Evolutionary conservation across 2,888 invertebrate species (phyloP).

Genomic region (Drosophila emarginata): DNA sequence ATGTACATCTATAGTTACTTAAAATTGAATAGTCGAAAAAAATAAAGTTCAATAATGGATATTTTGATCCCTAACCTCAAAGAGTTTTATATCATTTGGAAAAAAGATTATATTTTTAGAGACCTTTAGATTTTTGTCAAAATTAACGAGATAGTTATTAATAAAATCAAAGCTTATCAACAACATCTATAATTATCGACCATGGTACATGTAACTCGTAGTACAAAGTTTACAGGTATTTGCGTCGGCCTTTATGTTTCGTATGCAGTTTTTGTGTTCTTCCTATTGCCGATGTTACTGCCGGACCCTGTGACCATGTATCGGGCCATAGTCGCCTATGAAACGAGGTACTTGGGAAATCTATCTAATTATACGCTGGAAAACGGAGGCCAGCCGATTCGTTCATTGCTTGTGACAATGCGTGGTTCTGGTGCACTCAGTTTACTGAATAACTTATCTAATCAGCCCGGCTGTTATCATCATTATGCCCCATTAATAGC

Average conservation of each 20-base stretch:
- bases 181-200: not conserved
- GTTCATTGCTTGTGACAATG: slow-evolving; percentile 58
- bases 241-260: slow-evolving; percentile 53
- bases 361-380: slow-evolving; percentile 46
- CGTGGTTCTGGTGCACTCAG: slow-evolving; percentile 54
- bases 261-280: slow-evolving; percentile 52
- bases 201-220: slow-evolving; percentile 46
- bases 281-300: slow-evolving; percentile 56
- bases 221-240: slow-evolving; percentile 49
- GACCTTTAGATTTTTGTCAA: not conserved
- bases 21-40: slow-evolving; percentile 12
- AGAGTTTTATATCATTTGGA: not conserved
- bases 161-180: not conserved
- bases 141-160: not conserved
- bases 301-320: slow-evolving; percentile 54
- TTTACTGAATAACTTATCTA: slow-evolving; percentile 48
- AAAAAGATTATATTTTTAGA: not conserved
- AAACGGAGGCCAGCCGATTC: slow-evolving; percentile 45
- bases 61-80: slow-evolving; percentile 30
- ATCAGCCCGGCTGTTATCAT: slow-evolving; percentile 59
- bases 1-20: slow-evolving; percentile 22
- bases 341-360: slow-evolving; percentile 33
- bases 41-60: slow-evolving; percentile 43
- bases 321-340: slow-evolving; percentile 24
- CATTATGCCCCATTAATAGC: slow-evolving; percentile 55